phyloP scores from a whole-genome alignment of 2,113 vertebrate genomes.

The Ailurus styani region DNA sequence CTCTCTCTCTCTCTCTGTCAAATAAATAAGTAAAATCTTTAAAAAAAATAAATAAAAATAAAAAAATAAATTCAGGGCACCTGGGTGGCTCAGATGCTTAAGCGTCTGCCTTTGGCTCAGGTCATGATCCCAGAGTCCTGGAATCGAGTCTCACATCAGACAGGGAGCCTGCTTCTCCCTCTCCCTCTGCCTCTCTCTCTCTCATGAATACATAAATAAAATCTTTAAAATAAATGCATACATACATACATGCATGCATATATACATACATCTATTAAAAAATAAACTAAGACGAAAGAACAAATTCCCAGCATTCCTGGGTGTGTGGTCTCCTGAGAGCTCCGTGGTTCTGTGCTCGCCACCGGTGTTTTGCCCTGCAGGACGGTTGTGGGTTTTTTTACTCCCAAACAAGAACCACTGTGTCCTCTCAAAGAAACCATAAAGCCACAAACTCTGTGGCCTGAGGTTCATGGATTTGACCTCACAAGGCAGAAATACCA shows the following conservation, averaged over 20 bases:
- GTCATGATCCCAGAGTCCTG: too few species aligned
- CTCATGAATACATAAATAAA: too few species aligned
- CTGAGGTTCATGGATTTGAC: background rate
- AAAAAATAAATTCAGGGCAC: background rate
- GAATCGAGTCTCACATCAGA: too few species aligned
- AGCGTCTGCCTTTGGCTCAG: too few species aligned
- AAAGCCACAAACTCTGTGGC: background rate
- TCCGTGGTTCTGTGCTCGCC: rapidly evolving
- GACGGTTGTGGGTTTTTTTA: background rate
- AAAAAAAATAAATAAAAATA: too few species aligned
- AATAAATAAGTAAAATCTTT: too few species aligned
- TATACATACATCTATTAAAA: background rate
- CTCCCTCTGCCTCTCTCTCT: too few species aligned
- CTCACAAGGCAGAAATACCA: background rate
- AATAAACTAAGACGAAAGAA: background rate
- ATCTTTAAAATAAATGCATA: too few species aligned
- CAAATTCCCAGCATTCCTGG: background rate
- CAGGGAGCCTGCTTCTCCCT: too few species aligned
- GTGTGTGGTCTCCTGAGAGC: rapidly evolving
- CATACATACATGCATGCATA: too few species aligned
- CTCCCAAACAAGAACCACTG: background rate
- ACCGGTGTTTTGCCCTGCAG: rapidly evolving
- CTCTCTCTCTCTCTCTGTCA: too few species aligned
- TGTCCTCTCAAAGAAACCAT: background rate
- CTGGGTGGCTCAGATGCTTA: too few species aligned